These are phyloP conservation scores for Piezodorus guildinii DNA, from an alignment of 1,140 invertebrate species.

Conservation along the genomic window DNA sequence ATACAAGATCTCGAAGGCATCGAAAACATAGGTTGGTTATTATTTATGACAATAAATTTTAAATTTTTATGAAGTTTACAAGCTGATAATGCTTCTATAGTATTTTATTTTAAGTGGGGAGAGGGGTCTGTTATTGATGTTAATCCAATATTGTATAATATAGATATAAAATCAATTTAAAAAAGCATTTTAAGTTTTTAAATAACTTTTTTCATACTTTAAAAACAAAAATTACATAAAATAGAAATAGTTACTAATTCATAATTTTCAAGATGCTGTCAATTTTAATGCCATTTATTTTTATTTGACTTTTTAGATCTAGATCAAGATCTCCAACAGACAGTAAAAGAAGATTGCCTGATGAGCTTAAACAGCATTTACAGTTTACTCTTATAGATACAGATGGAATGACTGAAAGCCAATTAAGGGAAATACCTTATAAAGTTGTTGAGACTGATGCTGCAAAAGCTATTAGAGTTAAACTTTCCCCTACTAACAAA, in stretches of 20 bases:
- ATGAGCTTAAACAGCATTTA: conserved; percentile 50
- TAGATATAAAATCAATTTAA: no score
- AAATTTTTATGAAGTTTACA: no score
- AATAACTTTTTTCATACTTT: no score
- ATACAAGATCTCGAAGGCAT: conserved; percentile 38
- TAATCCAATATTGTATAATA: no score
- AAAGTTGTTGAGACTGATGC: conserved; percentile 58
- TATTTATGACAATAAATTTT: no score
- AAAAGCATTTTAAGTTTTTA: no score
- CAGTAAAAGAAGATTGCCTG: conserved; percentile 49
- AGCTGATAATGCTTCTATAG: no score
- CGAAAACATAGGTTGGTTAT: conserved; percentile 47
- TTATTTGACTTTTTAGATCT: conserved; percentile 35
- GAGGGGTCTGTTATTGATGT: no score
- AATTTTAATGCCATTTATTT: not conserved
- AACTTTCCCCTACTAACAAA: conserved; percentile 29
- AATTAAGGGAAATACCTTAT: conserved; percentile 83
- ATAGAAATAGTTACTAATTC: no score
- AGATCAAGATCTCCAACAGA: conserved; percentile 57
- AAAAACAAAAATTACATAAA: no score
- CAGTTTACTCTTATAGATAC: conserved; percentile 84
- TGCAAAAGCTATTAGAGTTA: conserved; percentile 38
- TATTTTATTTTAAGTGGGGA: no score
- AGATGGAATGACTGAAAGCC: conserved; percentile 74
- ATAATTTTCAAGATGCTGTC: not conserved